Percentiles rank a stretch among this genome's conserved stretches.
Evolutionary conservation across 1,140 invertebrate species (phyloP).

Genomic region (Branchinecta lindahli): DNA sequence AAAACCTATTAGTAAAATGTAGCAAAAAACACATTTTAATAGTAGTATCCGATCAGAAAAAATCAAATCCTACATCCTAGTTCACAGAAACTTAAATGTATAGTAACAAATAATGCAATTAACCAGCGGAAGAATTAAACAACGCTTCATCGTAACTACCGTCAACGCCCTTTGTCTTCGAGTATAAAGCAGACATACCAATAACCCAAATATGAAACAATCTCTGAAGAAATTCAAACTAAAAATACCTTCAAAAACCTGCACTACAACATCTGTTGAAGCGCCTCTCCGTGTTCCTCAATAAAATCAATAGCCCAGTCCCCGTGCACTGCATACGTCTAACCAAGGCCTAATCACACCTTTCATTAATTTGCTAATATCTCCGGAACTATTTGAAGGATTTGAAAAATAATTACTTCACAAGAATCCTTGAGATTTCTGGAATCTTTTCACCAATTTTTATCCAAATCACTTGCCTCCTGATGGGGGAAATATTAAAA

Average conservation of each 20-base stretch:
- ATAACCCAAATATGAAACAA: too few relatives aligned
- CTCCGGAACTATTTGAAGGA: not conserved
- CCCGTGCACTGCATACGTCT: not conserved
- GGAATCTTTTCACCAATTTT: not conserved
- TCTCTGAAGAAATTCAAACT: not conserved
- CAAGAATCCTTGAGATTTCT: constrained; percentile 3
- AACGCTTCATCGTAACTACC: not conserved
- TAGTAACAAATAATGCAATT: too few relatives aligned
- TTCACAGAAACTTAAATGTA: too few relatives aligned
- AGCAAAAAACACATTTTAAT: too few relatives aligned
- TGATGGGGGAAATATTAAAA: not conserved
- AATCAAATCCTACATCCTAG: too few relatives aligned
- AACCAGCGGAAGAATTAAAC: not conserved
- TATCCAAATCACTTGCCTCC: not conserved
- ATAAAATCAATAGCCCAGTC: constrained; percentile 4
- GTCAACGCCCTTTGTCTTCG: not conserved
- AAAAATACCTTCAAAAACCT: not conserved
- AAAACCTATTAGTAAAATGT: too few relatives aligned
- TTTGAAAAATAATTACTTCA: not conserved
- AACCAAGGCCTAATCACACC: constrained; percentile 1
- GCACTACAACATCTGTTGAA: not conserved
- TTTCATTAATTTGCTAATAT: not conserved
- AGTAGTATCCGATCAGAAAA: too few relatives aligned
- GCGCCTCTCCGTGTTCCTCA: not conserved
- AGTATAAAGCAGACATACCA: too few relatives aligned